Percentiles rank a stretch among this genome's conserved stretches.
Conservation (phyloP, 2,888 invertebrate genomes). For the Drosophila siamana region DNA sequence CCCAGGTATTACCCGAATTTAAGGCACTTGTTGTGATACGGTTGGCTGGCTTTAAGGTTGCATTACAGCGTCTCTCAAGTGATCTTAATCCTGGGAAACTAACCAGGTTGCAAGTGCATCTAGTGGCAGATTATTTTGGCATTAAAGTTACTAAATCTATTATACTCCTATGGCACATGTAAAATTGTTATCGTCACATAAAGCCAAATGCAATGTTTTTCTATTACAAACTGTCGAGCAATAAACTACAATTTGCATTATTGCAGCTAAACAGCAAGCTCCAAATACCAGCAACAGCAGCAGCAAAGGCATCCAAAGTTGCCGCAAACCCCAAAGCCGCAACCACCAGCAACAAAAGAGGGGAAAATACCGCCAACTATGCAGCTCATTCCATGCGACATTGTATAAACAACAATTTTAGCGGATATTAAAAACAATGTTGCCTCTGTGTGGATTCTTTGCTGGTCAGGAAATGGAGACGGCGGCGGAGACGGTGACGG, state of each 20-base stretch:
- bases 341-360: conserved; percentile 24
- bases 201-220: conserved; percentile 46
- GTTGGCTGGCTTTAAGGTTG: conserved; percentile 13
- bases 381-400: conserved; percentile 66
- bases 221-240: conserved; percentile 50
- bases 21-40: conserved; percentile 6
- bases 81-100: neutral
- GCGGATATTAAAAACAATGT: conserved; percentile 81
- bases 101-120: neutral
- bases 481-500: neutral
- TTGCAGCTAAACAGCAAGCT: conserved; percentile 59
- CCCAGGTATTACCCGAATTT: conserved; percentile 23
- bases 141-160: conserved; percentile 8
- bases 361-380: conserved; percentile 43
- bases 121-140: neutral
- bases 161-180: conserved; percentile 30
- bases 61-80: conserved; percentile 11
- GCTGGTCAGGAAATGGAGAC: conserved; percentile 39
- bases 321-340: conserved; percentile 55
- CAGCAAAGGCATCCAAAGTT: conserved; percentile 39
- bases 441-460: conserved; percentile 54
- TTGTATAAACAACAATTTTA: conserved; percentile 79
- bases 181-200: conserved; percentile 29
- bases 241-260: conserved; percentile 77
- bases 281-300: conserved; percentile 24